Percentiles rank a stretch among this genome's conserved stretches.
phyloP scores from a whole-genome alignment of 2,888 invertebrate species.

The Timema cristinae region DNA sequence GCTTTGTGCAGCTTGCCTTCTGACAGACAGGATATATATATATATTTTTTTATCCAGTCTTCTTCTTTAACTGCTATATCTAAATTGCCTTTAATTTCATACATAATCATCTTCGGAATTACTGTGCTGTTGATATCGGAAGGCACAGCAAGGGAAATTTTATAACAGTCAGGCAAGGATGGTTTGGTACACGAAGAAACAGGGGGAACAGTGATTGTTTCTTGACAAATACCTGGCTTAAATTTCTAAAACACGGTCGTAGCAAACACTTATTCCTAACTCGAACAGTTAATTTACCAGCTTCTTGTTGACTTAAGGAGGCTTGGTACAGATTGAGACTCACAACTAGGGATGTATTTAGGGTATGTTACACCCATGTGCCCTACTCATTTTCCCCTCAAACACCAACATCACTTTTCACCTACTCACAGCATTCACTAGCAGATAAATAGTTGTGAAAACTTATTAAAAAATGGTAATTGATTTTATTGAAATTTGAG shows the following conservation, averaged over 20 bases:
- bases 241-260: slow-evolving; percentile 2
- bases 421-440: too few species aligned
- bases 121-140: background rate
- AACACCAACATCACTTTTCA: too few species aligned
- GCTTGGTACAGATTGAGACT: too few species aligned
- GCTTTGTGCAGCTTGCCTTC: background rate
- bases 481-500: too few species aligned
- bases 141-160: slow-evolving; percentile 2
- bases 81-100: background rate
- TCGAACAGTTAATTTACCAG: background rate
- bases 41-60: background rate
- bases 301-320: background rate
- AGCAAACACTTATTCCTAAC: background rate
- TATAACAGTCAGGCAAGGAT: slow-evolving; percentile 8
- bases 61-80: slow-evolving; percentile 2
- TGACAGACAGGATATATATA: background rate
- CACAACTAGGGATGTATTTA: too few species aligned
- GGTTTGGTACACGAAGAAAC: background rate
- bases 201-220: slow-evolving; percentile 7
- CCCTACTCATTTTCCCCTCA: too few species aligned
- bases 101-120: background rate
- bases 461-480: too few species aligned
- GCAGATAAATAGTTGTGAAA: too few species aligned
- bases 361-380: too few species aligned
- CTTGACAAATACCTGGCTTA: slow-evolving; percentile 6